Base-by-base conservation (phyloP, 2,888 invertebrate genomes). In the Lasioglossum figueresi region DNA sequence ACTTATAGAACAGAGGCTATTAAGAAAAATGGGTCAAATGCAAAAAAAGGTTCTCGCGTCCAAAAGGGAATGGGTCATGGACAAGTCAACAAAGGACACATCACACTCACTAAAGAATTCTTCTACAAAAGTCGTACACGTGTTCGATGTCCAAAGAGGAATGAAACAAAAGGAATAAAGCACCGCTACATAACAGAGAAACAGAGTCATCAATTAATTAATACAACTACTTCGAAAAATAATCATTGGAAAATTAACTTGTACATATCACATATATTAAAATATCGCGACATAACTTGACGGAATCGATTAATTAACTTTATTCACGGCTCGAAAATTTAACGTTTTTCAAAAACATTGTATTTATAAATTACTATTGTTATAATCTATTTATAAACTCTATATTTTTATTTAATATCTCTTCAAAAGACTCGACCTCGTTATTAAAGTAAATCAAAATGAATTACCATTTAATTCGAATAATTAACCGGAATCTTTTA, bases 11-110 rank as follows among this genome's bases (percentile, higher is more conserved):
- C 76, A 66, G 76, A 63, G 52, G 76, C 85, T 90, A 88, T 82
- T 81, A 31, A 70, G 71, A 81, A 87, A 88, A 89, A 82, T 90
- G 52, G 88, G 90, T 74, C 87, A 83, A 40, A 72, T 73, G 68
- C 83, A 52, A 77, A 76, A 86, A 86, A 86, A 76, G 80, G 76
- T 43, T 43, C 34, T 80, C n/a, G 59, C 52, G 63, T 79, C 74
- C 4, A 59, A 77, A 80, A 73, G 68, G 75, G 85, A 86, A 80
- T 85, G 79, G 85, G 88, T 89, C 90, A 88, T 66, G 84, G 83
- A 72, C 88, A 70, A 70, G 68, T 52, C 37, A 43, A n/a, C 76
- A 76, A 76, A 56, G 63, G 16, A 80, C 31, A n/a, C 34, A 75
- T 75, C n/a, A 12, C 27, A n/a, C 23, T 34, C 14, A 40, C 59